Base-by-base conservation (phyloP, 2,888 invertebrate genomes). In the Tachina grossa region DNA sequence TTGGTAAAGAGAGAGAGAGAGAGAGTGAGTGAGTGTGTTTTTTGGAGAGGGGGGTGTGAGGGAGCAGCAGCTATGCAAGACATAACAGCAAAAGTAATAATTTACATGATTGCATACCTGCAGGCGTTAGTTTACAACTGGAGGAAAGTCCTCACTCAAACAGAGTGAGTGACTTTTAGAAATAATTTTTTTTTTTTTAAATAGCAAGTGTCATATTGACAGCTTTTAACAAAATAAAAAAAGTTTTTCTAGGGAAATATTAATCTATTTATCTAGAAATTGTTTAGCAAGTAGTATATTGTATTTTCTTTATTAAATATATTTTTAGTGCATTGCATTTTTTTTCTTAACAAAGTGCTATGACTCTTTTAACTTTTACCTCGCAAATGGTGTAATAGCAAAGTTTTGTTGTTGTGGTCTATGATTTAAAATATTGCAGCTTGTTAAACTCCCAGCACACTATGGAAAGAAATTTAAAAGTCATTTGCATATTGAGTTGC, bases 401-500 rank as follows among this genome's bases (percentile, higher is more conserved):
- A 16, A n/a, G 31, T 19, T 68, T 31, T 31, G 0, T 31, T 31
- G 31, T 31, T 31, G 31, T 31, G 31, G 31, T 31, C 5, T 31
- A 31, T 31, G 1, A 31, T 6, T 31, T 31, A 31, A 8, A 13
- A 16, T n/a, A 31, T 43, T 49, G 16, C 41, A 49, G 9, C n/a
- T 59, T 43, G 51, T 41, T 65, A 0, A 66, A 80, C 13, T 65
- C 57, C 80, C 66, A 45, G 45, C 19, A 9, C 53, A 45, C 31
- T 31, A 41, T 68, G 53, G 6, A 31, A 31, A 55, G 41, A 79
- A 85, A 85, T 51, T 79, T 59, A 78, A 85, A 85, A 85, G 82
- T 85, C 78, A 85, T 82, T 82, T 85, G 51, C 82, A 82, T 79
- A 82, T 82, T 82, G 78, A 85, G 74, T 79, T 85, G 85, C 71